phyloP scores from a whole-genome alignment of 1,140 invertebrate genomes.

The Aphidius ervi region DNA sequence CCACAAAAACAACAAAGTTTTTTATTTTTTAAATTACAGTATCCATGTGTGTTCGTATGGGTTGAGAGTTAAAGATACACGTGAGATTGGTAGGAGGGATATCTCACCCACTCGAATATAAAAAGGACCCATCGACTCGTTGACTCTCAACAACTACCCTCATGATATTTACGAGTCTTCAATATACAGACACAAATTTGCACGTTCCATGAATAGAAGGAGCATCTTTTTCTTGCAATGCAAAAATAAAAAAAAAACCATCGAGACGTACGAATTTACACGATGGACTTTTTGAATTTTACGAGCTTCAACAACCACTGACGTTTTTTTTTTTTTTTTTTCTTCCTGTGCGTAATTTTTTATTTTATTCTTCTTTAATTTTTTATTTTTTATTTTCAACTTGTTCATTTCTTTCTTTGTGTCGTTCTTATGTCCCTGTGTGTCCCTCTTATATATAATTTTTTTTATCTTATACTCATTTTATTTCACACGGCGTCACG shows the following conservation, averaged over 20 bases:
- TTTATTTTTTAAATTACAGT: no score
- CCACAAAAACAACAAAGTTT: no score
- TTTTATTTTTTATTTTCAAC: slow-evolving; percentile 3
- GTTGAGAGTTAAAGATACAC: no score
- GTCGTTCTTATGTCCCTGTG: not conserved
- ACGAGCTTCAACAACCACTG: slow-evolving; percentile 19
- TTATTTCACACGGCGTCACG: slow-evolving; percentile 15
- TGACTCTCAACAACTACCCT: not conserved
- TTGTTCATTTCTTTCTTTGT: not conserved
- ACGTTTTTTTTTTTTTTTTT: not conserved
- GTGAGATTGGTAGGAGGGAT: no score
- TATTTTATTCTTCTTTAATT: slow-evolving; percentile 10
- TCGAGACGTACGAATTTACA: slow-evolving; percentile 27
- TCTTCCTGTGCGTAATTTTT: slow-evolving; percentile 21
- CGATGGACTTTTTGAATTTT: slow-evolving; percentile 25
- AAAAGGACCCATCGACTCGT: no score
- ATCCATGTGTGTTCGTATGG: no score
- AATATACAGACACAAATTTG: not conserved
- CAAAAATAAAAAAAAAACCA: slow-evolving; percentile 11
- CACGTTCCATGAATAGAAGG: slow-evolving; percentile 7
- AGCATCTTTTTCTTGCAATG: slow-evolving; percentile 12
- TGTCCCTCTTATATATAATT: not conserved
- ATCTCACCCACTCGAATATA: no score
- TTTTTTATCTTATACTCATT: slow-evolving; percentile 12
- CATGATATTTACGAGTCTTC: slow-evolving; percentile 24